Percentiles rank a stretch among this genome's conserved stretches.
Conservation (phyloP, 2,888 invertebrate genomes). For the Caenorhabditis becei region DNA sequence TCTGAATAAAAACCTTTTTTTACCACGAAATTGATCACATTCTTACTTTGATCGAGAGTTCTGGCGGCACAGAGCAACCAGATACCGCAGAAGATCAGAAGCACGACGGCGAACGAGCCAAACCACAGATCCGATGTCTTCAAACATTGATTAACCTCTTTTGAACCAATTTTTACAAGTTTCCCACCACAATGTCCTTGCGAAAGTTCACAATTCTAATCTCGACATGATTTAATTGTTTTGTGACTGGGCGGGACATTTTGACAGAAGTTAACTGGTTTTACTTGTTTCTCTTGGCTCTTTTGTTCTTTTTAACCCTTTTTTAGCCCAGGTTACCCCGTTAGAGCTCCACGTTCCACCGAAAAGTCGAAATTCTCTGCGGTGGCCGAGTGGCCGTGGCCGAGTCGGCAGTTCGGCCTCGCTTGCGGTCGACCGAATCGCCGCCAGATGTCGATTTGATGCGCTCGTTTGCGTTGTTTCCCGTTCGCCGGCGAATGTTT, state of each 20-base stretch:
- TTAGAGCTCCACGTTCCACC: no score
- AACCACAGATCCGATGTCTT: not conserved
- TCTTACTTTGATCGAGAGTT: not conserved
- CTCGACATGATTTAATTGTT: slow-evolving; percentile 2
- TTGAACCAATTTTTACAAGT: not conserved
- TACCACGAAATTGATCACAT: not conserved
- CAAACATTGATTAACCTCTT: not conserved
- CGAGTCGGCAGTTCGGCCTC: slow-evolving; percentile 16
- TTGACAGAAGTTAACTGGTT: no score
- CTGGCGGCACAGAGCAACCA: slow-evolving; percentile 41
- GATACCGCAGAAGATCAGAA: slow-evolving; percentile 26
- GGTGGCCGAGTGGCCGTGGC: slow-evolving; percentile 23
- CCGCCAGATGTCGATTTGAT: slow-evolving; percentile 37
- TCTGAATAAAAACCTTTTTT: not conserved
- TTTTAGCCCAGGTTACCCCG: no score
- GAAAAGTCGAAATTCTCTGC: not conserved
- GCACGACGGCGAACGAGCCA: not conserved
- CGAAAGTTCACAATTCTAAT: slow-evolving; percentile 7
- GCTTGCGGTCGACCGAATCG: not conserved
- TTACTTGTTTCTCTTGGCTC: no score
- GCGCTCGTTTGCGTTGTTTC: slow-evolving; percentile 19
- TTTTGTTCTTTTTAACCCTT: no score
- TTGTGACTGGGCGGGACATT: no score
- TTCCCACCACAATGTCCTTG: slow-evolving; percentile 19
- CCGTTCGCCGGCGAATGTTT: slow-evolving; percentile 1